Conservation (phyloP, 2,797 vertebrate genomes). For the Lacerta agilis region DNA sequence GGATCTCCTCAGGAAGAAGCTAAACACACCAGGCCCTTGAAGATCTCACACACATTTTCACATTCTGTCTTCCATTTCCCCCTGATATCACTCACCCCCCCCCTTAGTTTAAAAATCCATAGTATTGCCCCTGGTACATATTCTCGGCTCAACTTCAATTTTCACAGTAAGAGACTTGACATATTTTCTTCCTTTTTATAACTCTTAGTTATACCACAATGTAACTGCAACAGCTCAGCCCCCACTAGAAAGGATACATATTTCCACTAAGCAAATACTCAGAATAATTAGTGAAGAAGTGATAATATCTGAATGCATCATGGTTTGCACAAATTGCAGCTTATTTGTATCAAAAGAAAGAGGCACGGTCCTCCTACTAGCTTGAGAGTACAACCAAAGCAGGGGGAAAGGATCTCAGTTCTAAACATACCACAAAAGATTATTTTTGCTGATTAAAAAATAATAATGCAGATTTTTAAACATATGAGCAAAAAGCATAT, state of each 20-base stretch:
- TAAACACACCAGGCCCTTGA: conserved; percentile 53
- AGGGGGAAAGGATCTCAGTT: conserved; percentile 51
- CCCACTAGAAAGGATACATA: conserved; percentile 35
- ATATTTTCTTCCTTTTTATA: conserved; percentile 39
- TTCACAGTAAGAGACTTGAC: conserved; percentile 49
- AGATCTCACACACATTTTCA: conserved; percentile 42
- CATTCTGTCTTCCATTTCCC: conserved; percentile 46
- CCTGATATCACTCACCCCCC: conserved; percentile 33
- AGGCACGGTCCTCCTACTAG: conserved; percentile 56
- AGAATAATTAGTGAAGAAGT: conserved; percentile 51
- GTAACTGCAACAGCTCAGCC: conserved; percentile 52
- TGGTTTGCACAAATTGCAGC: conserved; percentile 63
- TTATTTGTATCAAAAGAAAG: conserved; percentile 62
- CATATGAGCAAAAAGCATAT: conserved; percentile 58
- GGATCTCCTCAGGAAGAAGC: conserved; percentile 67
- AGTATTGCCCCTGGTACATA: conserved; percentile 21
- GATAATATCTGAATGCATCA: conserved; percentile 67
- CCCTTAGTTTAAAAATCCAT: conserved; percentile 49
- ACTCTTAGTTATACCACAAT: neutral
- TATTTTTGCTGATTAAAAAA: conserved; percentile 31
- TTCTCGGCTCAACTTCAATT: neutral
- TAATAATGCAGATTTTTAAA: conserved; percentile 62
- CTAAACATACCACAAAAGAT: conserved; percentile 54
- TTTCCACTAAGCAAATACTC: conserved; percentile 67
- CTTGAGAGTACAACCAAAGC: conserved; percentile 10